Base-by-base conservation (phyloP, 2,113 vertebrate genomes). In the Theristicus caerulescens region DNA sequence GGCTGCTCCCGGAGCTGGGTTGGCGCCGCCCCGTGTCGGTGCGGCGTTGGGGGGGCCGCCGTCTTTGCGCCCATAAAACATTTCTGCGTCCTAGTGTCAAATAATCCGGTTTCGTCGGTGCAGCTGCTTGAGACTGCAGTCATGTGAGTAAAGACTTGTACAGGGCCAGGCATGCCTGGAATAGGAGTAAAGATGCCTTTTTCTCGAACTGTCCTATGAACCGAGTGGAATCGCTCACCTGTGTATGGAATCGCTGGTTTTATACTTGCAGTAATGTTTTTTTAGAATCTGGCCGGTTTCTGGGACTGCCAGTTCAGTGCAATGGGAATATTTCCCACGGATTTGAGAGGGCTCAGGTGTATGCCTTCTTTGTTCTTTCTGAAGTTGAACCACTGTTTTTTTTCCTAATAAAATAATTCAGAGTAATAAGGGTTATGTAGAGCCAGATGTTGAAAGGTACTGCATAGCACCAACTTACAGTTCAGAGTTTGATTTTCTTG, bases 21-120 rank as follows among this genome's bases (percentile, higher is more conserved):
- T 17, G 24, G 61, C 11, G 17, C 16, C 4, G 1, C 18, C n/a
- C 21, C 0, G 0, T 18, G 40, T 10, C 18, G 27, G 7, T 26
- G 42, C 1, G 5, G 42, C 11, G 26, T 10, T 31, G 58, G 47
- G 38, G 14, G 16, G 5, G 31, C 9, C 31, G 66, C 25, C 19
- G 36, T 32, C 32, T 25, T 36, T 46, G 49, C 6, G 3, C 29
- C 44, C 31, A 0, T 13, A 12, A 65, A 85, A 51, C 15, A 1
- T 57, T 42, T 55, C 65, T 26, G 11, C 3, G 1, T 12, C 1
- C 22, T 27, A 5, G 5, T 18, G 9, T 26, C 6, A 1, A 19
- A 15, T 25, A 27, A 66, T 27, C 4, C 18, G 3, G 6, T 40
- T 34, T 29, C 13, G 14, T 29, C 42, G 9, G 2, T 57, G 31